These are phyloP conservation scores for Capreolus pygargus DNA, from an alignment of 2,113 vertebrate species.

Conservation along the genomic window DNA sequence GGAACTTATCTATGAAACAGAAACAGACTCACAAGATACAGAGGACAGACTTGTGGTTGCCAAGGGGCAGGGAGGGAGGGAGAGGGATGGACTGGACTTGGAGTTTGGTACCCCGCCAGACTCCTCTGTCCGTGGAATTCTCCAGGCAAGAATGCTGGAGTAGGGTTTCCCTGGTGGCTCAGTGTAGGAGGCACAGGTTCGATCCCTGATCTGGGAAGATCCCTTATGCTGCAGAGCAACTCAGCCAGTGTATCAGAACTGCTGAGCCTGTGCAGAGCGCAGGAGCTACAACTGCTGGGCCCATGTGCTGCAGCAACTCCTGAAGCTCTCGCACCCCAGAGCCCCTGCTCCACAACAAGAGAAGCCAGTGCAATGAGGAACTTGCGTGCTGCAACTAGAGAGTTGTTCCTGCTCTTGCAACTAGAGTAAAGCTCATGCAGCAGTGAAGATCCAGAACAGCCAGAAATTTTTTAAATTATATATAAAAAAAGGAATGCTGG, in stretches of 20 bases:
- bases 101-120: not conserved
- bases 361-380: not conserved
- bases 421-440: not conserved
- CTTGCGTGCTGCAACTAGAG: not conserved
- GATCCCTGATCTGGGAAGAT: not conserved
- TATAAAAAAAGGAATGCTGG: not conserved
- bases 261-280: not conserved
- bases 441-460: not conserved
- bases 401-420: not conserved
- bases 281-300: not conserved
- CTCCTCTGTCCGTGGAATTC: not conserved
- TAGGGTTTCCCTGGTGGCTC: not conserved
- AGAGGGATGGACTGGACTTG: not conserved
- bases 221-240: not conserved
- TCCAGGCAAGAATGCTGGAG: not conserved
- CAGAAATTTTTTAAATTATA: not conserved
- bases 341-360: not conserved
- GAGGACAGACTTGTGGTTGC: not conserved
- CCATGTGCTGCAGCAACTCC: rapidly evolving
- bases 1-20: not conserved
- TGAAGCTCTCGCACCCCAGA: not conserved
- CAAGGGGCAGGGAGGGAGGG: not conserved
- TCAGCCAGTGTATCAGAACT: not conserved
- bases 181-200: not conserved
- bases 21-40: not conserved